Evolutionary conservation across 1,140 invertebrate species (phyloP), one percentile per base, ranked within the genome.

Genomic region (Berghia stephanieae): DNA sequence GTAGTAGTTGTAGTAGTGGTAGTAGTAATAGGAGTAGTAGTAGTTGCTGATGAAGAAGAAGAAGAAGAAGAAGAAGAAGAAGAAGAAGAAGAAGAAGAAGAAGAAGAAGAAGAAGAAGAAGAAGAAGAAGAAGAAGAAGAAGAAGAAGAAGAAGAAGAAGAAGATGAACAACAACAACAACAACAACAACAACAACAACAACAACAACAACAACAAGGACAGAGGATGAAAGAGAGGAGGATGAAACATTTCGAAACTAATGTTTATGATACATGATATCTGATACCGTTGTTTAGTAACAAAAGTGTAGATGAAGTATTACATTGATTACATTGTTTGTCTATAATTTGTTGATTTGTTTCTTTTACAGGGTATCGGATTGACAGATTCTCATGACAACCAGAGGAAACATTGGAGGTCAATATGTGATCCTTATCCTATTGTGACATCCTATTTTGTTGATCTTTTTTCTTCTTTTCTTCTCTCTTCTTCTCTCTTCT

Each of bases 401-500:
- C 3, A 10, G 34, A 21, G 38, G 3, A 8, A 31, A 4, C 38
- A 27, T 36, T 31, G 60, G 6, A 36, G 34, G 27, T n/a, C n/a
- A n/a, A n/a, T 36, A 63, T 2, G 60, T 27, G 60, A 34, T 63
- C 34, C 34, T 8, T 8, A 18, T 63, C 8, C 34, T 63, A 36
- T 60, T 16, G 24, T 60, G 10, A 60, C 24, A 27, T 60, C 6
- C 10, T 27, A 27, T 27, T 27, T 60, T 60, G 24, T 60, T 60
- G n/a, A 60, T 60, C 24, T 8, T 16, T 60, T 16, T 27, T 60
- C 10, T 60, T n/a, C 16, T 27, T 16, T 10, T 43, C 24, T 43
- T 24, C 42, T 43, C n/a, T 24, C 36, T 71, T 71, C 10, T n/a
- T 44, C 42, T 71, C 36, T n/a, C 60, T 40, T 67, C 60, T 40